These are phyloP conservation scores for Asarcornis scutulata DNA, from an alignment of 2,113 vertebrate species.

Conservation along the genomic window DNA sequence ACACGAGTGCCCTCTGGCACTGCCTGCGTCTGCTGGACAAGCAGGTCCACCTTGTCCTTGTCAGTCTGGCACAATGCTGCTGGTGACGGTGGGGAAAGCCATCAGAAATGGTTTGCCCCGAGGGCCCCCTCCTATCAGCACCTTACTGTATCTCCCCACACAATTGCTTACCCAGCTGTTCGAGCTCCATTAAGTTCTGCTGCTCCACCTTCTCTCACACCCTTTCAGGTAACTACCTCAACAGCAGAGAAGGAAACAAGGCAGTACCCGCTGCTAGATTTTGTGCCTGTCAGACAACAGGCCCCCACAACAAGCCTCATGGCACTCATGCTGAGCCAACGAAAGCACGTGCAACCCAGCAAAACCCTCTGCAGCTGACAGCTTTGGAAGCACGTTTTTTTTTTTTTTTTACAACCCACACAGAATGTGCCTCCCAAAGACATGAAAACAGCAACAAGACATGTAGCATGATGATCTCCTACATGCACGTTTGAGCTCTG, in stretches of 20 bases:
- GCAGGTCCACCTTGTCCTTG: neutral
- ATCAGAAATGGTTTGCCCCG: neutral
- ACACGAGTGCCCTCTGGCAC: neutral
- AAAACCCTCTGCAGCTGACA: neutral
- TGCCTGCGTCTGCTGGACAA: no score
- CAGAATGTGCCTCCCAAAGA: neutral
- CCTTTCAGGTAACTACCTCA: neutral
- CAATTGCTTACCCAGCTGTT: neutral
- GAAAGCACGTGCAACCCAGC: neutral
- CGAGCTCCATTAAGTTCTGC: neutral
- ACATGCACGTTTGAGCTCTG: neutral
- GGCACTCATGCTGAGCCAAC: neutral
- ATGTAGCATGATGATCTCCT: fast-evolving
- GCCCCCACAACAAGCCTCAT: neutral
- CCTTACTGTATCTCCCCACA: fast-evolving
- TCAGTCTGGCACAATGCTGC: neutral
- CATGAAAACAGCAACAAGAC: fast-evolving
- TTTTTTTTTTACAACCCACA: neutral
- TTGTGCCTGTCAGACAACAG: neutral
- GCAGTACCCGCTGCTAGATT: neutral
- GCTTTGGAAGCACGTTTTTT: neutral
- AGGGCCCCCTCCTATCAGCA: neutral
- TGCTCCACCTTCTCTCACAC: neutral
- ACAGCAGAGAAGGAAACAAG: neutral
- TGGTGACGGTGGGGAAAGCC: neutral